Conservation (phyloP, 2,888 invertebrate genomes). For the Limnephilus rhombicus region DNA sequence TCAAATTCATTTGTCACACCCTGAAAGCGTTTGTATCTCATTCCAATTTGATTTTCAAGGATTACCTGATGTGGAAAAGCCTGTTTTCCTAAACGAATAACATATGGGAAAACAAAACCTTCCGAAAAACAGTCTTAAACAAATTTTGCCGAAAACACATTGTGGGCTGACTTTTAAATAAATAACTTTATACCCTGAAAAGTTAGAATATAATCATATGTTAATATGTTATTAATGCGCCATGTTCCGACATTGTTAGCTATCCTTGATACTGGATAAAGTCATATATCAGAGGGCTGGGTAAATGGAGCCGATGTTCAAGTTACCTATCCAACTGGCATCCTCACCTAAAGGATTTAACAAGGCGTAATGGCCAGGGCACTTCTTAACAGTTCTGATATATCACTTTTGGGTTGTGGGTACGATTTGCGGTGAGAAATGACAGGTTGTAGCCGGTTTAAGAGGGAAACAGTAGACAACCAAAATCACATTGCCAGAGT, state of each 20-base stretch:
- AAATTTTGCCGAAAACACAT: not conserved
- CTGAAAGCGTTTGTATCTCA: no score
- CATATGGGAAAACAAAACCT: not conserved
- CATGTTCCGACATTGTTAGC: not conserved
- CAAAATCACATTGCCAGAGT: conserved; percentile 32
- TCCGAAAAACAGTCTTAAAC: not conserved
- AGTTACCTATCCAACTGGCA: conserved; percentile 14
- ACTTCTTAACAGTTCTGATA: not conserved
- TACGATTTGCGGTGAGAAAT: not conserved
- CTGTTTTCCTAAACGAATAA: not conserved
- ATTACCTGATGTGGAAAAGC: no score
- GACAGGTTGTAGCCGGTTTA: not conserved
- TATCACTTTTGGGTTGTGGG: not conserved
- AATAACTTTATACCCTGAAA: not conserved
- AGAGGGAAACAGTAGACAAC: conserved; percentile 18
- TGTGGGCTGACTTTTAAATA: not conserved
- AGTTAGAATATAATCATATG: conserved; percentile 7
- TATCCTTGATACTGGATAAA: conserved; percentile 46
- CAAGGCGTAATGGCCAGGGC: not conserved
- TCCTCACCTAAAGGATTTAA: not conserved
- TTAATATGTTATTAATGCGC: conserved; percentile 23
- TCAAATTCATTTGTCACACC: no score
- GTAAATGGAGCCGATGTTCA: conserved; percentile 31
- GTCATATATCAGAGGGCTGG: conserved; percentile 56
- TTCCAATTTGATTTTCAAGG: no score